These are phyloP conservation scores for Beroe forskalii DNA, from an alignment of 37 sponge, comb jelly and placozoan species.

Conservation along the genomic window DNA sequence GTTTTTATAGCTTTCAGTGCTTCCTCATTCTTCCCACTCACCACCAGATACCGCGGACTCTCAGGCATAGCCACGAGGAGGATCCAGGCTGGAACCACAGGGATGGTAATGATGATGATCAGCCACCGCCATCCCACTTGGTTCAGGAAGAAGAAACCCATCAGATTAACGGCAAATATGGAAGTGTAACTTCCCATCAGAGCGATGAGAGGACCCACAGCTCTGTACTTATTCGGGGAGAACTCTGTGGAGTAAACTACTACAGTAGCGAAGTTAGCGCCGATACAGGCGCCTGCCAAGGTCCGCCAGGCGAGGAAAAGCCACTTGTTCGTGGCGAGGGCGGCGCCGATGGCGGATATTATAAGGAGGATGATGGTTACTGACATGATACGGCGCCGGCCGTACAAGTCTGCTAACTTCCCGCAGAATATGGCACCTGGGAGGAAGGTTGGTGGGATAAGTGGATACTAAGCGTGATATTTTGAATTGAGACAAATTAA, in stretches of 20 bases:
- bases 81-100: slow-evolving; percentile 29
- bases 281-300: slow-evolving; percentile 35
- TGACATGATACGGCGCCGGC: slow-evolving; percentile 6
- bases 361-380: slow-evolving; percentile 12
- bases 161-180: slow-evolving; percentile 20
- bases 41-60: slow-evolving; percentile 35
- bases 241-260: slow-evolving; percentile 58
- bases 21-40: slow-evolving; percentile 8
- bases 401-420: slow-evolving; percentile 28
- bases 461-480: no score
- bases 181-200: slow-evolving; percentile 48
- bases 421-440: slow-evolving; percentile 53
- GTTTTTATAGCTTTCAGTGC: not conserved
- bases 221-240: slow-evolving; percentile 7
- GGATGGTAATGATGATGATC: slow-evolving; percentile 46
- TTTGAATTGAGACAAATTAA: no score
- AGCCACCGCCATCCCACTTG: slow-evolving; percentile 51
- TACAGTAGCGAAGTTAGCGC: slow-evolving; percentile 48
- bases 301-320: slow-evolving; percentile 55
- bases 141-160: not conserved
- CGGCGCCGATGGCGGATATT: slow-evolving; percentile 28
- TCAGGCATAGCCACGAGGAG: slow-evolving; percentile 19
- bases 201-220: slow-evolving; percentile 29
- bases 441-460: no score
- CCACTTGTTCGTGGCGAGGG: slow-evolving; percentile 15